Base-by-base conservation (phyloP, 2,888 invertebrate genomes). In the Trypoxylon attenuatum region DNA sequence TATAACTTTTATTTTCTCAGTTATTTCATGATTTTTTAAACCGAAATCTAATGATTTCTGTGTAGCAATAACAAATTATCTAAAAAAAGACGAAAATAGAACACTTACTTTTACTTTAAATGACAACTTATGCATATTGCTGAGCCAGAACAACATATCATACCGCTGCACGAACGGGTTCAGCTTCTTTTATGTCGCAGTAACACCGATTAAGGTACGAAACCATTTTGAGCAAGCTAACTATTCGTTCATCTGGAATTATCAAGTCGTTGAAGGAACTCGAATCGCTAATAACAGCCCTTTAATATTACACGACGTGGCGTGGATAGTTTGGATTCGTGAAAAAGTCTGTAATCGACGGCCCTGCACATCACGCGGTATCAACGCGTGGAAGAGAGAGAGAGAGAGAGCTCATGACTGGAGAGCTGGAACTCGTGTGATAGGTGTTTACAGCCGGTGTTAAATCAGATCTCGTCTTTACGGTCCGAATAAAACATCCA, bases 401-500 rank as follows among this genome's bases (percentile, higher is more conserved):
- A 3, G 25, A 4, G 15, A 23, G 15, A 42, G 1, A 6, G 29
- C 1, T 13, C 19, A 13, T 10, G 43, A 22, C n/a, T n/a, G n/a
- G n/a, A n/a, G n/a, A n/a, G n/a, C n/a, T n/a, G n/a, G 22, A 23
- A 19, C 29, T 10, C 3, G 2, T n/a, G 10, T 22, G 29, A 50
- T 59, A 58, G 41, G 43, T 62, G 52, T 71, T 71, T 71, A 71
- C 41, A 49, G 50, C 38, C 47, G 45, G 15, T 23, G 51, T 58
- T 71, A 67, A 61, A 61, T 49, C 53, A 49, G 29, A 13, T 33
- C 42, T 47, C 21, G n/a, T 41, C 25, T 62, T 75, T 69, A 57
- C 39, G 43, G 50, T 38, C 52, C 27, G 43, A 71, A 75, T 73
- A 60, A 75, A 74, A 49, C 27, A 29, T 56, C 54, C 53, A 64